Evolutionary conservation across 2,888 invertebrate species (phyloP), one percentile per base, ranked within the genome.

Genomic region (Sphaeridia pumilis): DNA sequence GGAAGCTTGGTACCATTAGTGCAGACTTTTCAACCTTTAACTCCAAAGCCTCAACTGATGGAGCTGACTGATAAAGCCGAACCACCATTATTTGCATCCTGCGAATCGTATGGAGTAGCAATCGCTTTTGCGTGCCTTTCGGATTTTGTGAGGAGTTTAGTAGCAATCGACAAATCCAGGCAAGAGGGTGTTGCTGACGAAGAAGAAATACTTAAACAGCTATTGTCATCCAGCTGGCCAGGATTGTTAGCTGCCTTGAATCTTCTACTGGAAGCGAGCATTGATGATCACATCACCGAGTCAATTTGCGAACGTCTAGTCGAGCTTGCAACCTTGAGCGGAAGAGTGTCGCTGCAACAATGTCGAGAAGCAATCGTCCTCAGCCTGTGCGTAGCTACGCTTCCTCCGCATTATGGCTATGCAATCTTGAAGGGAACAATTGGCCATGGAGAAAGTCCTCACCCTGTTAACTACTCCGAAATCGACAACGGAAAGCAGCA

Each of bases 11-110:
- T 95, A 27, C 93, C 94, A 0, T 77, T 95, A 24, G 84, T 89
- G 42, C 84, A 52, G 84, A 82, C 2, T 85, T 89, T 69, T 81
- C 87, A 14, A 83, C 84, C 10, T 88, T 90, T 10, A 82, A 87
- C 66, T 79, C 89, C 5, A 89, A 90, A 74, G 81, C 90, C 49
- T 77, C 85, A n/a, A 42, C 90, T 89, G 68, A 76, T 97, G 69
- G 98, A 98, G 70, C 87, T 94, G 84, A 71, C 95, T 66, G 98
- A 98, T 68, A 90, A 94, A 69, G 79, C 84, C 20, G 97, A 98
- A 67, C 88, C 95, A 5, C 94, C 94, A 0, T 72, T 78, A 12
- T 86, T 97, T 61, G 88, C 89, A n/a, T 62, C 62, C 3, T 61
- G 61, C n/a, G 94, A 97, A 60, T 95, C 97, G 1, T 98, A 97